Conservation (phyloP, 2,797 vertebrate species). For the Taenioides sp. region DNA sequence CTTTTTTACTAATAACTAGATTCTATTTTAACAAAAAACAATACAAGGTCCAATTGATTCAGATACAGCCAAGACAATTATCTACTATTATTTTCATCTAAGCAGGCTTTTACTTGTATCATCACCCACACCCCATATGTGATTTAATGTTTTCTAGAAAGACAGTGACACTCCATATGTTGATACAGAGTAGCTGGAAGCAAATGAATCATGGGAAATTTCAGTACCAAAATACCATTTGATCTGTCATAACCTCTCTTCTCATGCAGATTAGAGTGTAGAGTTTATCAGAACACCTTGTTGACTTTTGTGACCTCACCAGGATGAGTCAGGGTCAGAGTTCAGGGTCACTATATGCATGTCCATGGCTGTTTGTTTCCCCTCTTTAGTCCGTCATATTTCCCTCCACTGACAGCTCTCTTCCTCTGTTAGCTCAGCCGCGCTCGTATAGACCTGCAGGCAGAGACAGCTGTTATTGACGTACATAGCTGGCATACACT, state of each 20-base stretch:
- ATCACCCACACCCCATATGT: background rate
- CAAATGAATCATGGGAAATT: background rate
- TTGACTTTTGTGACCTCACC: constrained; percentile 13
- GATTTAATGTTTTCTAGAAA: background rate
- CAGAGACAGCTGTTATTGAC: constrained; percentile 40
- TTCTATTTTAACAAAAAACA: too few relatives aligned
- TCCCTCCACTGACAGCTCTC: constrained; percentile 42
- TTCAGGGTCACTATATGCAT: constrained; percentile 14
- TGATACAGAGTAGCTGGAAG: background rate
- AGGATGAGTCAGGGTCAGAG: constrained; percentile 33
- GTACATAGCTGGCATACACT: constrained; percentile 37
- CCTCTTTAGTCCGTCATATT: constrained; percentile 32
- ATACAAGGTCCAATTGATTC: too few relatives aligned
- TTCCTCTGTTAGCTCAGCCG: constrained; percentile 26
- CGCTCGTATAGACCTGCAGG: constrained; percentile 1
- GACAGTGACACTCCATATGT: background rate
- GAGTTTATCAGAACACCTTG: constrained; percentile 1
- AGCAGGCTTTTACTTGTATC: background rate
- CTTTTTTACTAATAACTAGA: too few relatives aligned
- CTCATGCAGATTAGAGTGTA: constrained; percentile 7
- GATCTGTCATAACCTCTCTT: background rate
- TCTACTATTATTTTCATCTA: too few relatives aligned
- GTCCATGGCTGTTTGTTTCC: constrained; percentile 39
- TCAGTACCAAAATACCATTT: background rate
- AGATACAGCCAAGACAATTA: too few relatives aligned